phyloP scores from a whole-genome alignment of 2,797 vertebrate species.

The Phataginus tetradactyla region DNA sequence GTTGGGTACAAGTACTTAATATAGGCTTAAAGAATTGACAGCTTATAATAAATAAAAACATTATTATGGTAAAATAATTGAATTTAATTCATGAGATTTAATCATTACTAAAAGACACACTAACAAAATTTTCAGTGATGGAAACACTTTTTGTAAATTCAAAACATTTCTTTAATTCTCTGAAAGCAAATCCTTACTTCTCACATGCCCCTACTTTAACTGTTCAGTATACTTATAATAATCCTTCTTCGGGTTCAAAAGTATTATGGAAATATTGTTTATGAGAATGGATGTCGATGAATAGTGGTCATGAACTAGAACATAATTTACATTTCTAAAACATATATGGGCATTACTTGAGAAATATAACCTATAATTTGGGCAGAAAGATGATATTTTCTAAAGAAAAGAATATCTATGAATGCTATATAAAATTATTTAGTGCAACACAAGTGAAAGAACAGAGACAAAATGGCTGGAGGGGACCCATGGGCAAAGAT shows the following conservation, averaged over 20 bases:
- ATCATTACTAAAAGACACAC: not conserved
- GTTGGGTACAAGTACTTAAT: slow-evolving; percentile 52
- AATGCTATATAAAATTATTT: not conserved
- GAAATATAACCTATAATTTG: not conserved
- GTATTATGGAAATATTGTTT: not conserved
- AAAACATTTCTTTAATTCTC: not conserved
- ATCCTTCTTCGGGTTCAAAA: not conserved
- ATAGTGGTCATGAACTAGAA: not conserved
- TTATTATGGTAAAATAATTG: not conserved
- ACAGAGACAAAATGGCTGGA: not conserved
- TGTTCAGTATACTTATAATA: not conserved
- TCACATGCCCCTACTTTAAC: not conserved
- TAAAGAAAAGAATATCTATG: not conserved
- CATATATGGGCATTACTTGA: not conserved
- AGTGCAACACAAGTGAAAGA: rapidly evolving
- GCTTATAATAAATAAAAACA: slow-evolving; percentile 26
- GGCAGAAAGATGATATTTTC: not conserved
- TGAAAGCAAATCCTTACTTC: not conserved
- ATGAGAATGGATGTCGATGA: not conserved
- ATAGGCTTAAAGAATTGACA: slow-evolving; percentile 49
- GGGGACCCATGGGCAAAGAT: not conserved
- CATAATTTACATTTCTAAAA: not conserved
- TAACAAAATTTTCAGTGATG: not conserved
- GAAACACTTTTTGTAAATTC: not conserved
- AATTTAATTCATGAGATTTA: slow-evolving; percentile 34